Evolutionary conservation across 2,113 vertebrate species (phyloP).

Genomic region (Leuciscus idus): DNA sequence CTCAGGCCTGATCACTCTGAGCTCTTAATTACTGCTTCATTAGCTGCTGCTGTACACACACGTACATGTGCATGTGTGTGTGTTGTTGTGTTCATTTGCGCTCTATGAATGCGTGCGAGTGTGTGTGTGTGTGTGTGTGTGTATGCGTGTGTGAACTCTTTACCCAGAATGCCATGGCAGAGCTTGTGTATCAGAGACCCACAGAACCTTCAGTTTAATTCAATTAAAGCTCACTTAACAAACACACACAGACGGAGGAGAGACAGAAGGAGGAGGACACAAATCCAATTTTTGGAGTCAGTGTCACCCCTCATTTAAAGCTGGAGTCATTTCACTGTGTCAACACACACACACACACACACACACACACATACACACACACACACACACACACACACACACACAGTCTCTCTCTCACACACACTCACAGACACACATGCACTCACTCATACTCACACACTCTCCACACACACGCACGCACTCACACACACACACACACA

Average conservation of each 20-base stretch:
- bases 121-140: neutral
- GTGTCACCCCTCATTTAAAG: conserved; percentile 24
- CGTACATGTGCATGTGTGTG: neutral
- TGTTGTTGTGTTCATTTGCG: neutral
- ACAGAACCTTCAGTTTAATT: conserved; percentile 72
- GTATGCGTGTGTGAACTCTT: neutral
- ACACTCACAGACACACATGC: neutral
- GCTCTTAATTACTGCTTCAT: conserved; percentile 33
- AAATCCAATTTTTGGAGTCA: conserved; percentile 82
- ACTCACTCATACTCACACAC: no score
- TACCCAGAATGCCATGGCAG: conserved; percentile 15
- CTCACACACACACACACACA: no score
- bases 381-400: neutral
- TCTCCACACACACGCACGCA: accelerated
- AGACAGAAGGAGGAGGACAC: conserved; percentile 64
- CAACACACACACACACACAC: neutral
- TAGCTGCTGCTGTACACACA: conserved; percentile 7
- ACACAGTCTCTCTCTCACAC: neutral
- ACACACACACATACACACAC: neutral
- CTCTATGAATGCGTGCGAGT: neutral
- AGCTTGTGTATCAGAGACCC: conserved; percentile 48
- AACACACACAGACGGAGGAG: conserved; percentile 70
- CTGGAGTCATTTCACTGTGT: conserved; percentile 30
- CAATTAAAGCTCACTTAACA: conserved; percentile 76
- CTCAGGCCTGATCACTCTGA: conserved; percentile 23